Conservation (phyloP, 2,797 vertebrate species). For the Mycteria americana region DNA sequence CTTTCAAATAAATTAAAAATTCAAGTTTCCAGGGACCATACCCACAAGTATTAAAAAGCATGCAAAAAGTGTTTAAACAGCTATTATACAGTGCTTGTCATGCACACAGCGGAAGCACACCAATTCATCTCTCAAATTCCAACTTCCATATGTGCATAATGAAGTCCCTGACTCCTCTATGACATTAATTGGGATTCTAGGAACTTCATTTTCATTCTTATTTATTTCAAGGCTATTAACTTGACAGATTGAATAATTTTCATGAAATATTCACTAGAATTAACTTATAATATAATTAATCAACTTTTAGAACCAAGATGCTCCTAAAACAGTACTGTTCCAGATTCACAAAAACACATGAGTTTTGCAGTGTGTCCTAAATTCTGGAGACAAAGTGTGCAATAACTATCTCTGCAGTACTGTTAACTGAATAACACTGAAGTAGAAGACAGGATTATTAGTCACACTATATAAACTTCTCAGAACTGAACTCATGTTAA, state of each 20-base stretch:
- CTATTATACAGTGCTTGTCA: background rate
- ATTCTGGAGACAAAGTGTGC: background rate
- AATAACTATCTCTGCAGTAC: background rate
- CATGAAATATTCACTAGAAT: background rate
- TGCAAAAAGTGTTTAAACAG: background rate
- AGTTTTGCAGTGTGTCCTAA: background rate
- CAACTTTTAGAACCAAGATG: background rate
- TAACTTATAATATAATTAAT: background rate
- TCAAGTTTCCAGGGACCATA: background rate
- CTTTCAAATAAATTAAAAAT: background rate
- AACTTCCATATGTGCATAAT: background rate
- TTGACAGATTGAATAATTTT: background rate
- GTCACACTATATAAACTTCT: background rate
- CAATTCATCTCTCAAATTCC: background rate
- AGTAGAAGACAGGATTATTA: background rate
- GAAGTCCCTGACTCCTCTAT: background rate
- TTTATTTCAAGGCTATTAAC: background rate
- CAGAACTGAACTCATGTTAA: rapidly evolving
- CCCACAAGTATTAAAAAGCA: background rate
- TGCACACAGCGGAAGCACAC: background rate
- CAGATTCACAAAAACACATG: background rate
- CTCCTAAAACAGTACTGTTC: background rate
- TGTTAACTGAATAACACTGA: background rate
- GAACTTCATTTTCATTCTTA: background rate
- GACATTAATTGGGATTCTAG: background rate